Percentiles rank a stretch among this genome's conserved stretches.
phyloP scores from a whole-genome alignment of 2,888 invertebrate genomes.

The Altica lythri region DNA sequence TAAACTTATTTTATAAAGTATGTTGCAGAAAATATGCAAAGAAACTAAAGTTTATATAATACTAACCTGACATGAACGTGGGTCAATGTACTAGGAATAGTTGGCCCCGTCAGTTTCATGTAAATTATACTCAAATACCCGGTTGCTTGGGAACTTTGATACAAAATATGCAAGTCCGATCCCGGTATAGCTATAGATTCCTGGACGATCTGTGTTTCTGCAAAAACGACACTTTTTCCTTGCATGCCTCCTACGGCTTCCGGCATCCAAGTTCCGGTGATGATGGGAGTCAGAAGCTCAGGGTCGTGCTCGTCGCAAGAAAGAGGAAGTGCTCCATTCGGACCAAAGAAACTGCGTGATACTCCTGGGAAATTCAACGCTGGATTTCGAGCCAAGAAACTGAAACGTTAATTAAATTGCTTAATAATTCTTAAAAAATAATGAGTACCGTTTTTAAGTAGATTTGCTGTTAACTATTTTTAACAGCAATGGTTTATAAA shows the following conservation, averaged over 20 bases:
- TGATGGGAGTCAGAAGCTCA: conserved; percentile 80
- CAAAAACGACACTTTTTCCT: conserved; percentile 81
- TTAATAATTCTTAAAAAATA: too few species aligned
- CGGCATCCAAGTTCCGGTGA: conserved; percentile 89
- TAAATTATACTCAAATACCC: conserved; percentile 94
- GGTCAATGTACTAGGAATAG: conserved; percentile 78
- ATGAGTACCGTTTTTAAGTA: too few species aligned
- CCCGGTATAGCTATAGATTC: conserved; percentile 94
- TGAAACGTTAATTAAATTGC: too few species aligned
- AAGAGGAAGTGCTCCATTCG: conserved; percentile 60
- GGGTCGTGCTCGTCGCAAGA: conserved; percentile 87
- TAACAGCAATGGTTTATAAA: too few species aligned
- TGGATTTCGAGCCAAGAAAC: conserved; percentile 52
- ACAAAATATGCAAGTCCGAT: conserved; percentile 90
- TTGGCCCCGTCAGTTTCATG: conserved; percentile 81
- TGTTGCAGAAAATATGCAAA: too few species aligned
- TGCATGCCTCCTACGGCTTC: conserved; percentile 86
- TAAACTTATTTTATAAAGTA: too few species aligned
- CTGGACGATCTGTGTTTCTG: conserved; percentile 95
- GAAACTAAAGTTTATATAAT: neutral
- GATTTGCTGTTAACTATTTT: too few species aligned
- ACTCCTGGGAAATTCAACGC: conserved; percentile 63
- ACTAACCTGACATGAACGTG: conserved; percentile 81
- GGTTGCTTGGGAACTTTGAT: conserved; percentile 92
- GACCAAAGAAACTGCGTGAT: conserved; percentile 60